Evolutionary conservation across 2,888 invertebrate genomes (phyloP).

Genomic region (Mythimna loreyi): DNA sequence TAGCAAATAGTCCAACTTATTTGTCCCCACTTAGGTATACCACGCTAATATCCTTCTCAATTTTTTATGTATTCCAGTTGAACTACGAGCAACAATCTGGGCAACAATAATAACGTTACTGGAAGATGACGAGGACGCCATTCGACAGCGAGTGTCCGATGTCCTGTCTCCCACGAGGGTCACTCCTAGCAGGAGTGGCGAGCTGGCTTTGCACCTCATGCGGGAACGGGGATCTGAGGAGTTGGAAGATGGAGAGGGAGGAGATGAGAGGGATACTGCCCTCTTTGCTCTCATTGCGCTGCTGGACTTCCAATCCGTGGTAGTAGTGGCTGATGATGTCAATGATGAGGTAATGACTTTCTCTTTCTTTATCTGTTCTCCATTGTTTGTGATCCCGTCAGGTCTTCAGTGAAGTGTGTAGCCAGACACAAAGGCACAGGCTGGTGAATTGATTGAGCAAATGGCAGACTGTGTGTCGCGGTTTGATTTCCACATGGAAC

Average conservation of each 20-base stretch:
- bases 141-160: slow-evolving; percentile 76
- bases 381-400: too few relatives aligned
- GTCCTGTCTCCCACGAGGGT: slow-evolving; percentile 41
- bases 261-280: slow-evolving; percentile 19
- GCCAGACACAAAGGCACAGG: too few relatives aligned
- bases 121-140: slow-evolving; percentile 87
- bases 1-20: too few relatives aligned
- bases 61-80: slow-evolving; percentile 70
- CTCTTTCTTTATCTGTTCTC: too few relatives aligned
- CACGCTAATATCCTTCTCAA: too few relatives aligned
- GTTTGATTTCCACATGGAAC: too few relatives aligned
- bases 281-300: slow-evolving; percentile 74
- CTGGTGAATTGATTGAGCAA: too few relatives aligned
- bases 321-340: slow-evolving; percentile 74
- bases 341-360: slow-evolving; percentile 75
- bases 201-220: background rate
- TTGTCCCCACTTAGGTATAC: too few relatives aligned
- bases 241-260: background rate
- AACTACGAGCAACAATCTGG: slow-evolving; percentile 77
- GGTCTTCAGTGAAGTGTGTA: too few relatives aligned
- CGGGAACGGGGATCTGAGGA: slow-evolving; percentile 10
- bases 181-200: slow-evolving; percentile 18
- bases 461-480: too few relatives aligned
- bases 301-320: slow-evolving; percentile 79
- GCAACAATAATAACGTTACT: slow-evolving; percentile 84